Conservation (phyloP, 2,113 vertebrate species). For the Phalacrocorax brasilianus region DNA sequence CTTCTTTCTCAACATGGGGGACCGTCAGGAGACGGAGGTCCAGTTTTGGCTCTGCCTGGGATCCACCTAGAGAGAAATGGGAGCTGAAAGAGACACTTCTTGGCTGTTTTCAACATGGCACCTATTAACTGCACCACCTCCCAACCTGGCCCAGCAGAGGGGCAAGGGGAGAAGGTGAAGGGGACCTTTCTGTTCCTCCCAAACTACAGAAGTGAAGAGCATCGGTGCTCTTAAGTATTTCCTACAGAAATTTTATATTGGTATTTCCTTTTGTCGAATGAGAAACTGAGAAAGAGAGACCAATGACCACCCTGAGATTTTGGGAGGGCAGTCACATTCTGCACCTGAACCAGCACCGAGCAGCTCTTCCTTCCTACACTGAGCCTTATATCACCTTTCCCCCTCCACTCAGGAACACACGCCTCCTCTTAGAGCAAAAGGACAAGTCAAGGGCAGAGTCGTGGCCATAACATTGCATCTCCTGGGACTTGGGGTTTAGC, state of each 20-base stretch:
- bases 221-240: neutral
- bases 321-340: neutral
- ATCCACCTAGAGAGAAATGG: neutral
- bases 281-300: neutral
- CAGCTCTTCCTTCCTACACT: neutral
- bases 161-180: neutral
- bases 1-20: accelerated
- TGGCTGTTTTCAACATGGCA: neutral
- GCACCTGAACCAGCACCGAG: neutral
- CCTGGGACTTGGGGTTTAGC: neutral
- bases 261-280: neutral
- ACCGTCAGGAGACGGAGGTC: accelerated
- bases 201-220: neutral
- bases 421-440: neutral
- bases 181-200: neutral
- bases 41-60: neutral
- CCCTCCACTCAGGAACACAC: neutral
- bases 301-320: neutral
- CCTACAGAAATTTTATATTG: neutral
- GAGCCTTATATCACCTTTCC: neutral
- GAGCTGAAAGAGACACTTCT: neutral
- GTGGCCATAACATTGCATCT: neutral
- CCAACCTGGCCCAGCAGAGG: neutral
- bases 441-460: conserved; percentile 43
- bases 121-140: neutral